phyloP scores from a whole-genome alignment of 2,113 vertebrate species.

The Tragelaphus strepsiceros region DNA sequence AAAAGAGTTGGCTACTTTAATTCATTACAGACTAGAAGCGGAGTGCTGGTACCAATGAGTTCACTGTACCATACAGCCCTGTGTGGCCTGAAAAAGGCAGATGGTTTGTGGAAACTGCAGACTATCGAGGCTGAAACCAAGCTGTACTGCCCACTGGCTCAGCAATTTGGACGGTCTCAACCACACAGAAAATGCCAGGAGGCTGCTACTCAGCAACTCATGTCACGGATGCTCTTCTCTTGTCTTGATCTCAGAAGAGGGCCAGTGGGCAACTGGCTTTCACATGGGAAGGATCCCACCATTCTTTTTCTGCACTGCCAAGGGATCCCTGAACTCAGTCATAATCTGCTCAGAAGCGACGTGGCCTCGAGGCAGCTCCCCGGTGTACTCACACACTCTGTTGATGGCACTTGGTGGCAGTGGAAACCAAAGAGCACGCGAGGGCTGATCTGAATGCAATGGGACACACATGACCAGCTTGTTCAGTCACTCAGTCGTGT shows the following conservation, averaged over 20 bases:
- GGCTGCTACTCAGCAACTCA: neutral
- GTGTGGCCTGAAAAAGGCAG: neutral
- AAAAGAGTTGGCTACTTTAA: neutral
- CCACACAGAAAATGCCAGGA: neutral
- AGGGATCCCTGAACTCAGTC: neutral
- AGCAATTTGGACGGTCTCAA: neutral
- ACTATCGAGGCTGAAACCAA: neutral
- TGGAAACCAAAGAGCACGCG: neutral
- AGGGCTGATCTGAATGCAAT: neutral
- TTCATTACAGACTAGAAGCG: neutral
- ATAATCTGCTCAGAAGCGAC: neutral
- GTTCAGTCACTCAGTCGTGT: neutral
- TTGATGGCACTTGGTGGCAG: rapidly evolving
- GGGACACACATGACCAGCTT: neutral
- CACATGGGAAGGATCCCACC: neutral
- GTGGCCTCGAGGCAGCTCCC: neutral
- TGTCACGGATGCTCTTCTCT: neutral
- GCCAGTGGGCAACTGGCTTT: neutral
- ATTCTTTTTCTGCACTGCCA: neutral
- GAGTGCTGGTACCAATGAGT: neutral
- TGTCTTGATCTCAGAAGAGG: too few species aligned
- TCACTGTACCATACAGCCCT: neutral
- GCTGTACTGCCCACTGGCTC: neutral
- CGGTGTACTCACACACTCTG: rapidly evolving
- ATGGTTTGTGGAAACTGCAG: neutral